Evolutionary conservation across 2,797 vertebrate genomes (phyloP).

Genomic region (Sebastes trivittatus): DNA sequence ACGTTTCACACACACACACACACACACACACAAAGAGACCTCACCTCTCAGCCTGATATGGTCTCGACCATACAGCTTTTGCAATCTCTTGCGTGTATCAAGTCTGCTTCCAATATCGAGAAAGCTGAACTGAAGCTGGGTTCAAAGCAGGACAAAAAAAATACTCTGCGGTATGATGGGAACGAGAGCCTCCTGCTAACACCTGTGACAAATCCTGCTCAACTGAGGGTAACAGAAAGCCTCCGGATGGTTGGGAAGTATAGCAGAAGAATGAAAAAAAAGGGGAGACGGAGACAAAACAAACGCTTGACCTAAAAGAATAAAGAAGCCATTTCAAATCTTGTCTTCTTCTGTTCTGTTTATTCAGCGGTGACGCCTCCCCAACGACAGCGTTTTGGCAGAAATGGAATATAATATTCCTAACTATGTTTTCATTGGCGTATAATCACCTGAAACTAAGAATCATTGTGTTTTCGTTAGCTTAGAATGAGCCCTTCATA

Average conservation of each 20-base stretch:
- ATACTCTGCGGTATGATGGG: constrained; percentile 11
- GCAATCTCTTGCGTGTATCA: neutral
- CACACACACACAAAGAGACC: neutral
- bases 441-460: too few relatives aligned
- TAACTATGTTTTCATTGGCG: too few relatives aligned
- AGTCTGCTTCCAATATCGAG: neutral
- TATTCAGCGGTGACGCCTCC: constrained; percentile 40
- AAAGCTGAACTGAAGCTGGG: constrained; percentile 1
- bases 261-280: constrained; percentile 2
- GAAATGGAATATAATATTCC: too few relatives aligned
- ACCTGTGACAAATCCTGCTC: constrained; percentile 67
- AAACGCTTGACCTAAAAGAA: constrained; percentile 38
- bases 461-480: too few relatives aligned
- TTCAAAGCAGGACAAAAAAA: constrained; percentile 53
- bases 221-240: constrained; percentile 46
- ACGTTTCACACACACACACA: neutral
- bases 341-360: neutral
- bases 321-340: constrained; percentile 40
- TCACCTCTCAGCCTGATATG: neutral
- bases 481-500: too few relatives aligned
- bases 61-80: constrained; percentile 16
- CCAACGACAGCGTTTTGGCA: neutral
- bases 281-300: neutral
- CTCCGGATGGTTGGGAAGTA: constrained; percentile 13
- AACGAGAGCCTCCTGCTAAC: constrained; percentile 43